Base-by-base conservation (phyloP, 2,113 vertebrate species). In the Bagarius yarrelli region DNA sequence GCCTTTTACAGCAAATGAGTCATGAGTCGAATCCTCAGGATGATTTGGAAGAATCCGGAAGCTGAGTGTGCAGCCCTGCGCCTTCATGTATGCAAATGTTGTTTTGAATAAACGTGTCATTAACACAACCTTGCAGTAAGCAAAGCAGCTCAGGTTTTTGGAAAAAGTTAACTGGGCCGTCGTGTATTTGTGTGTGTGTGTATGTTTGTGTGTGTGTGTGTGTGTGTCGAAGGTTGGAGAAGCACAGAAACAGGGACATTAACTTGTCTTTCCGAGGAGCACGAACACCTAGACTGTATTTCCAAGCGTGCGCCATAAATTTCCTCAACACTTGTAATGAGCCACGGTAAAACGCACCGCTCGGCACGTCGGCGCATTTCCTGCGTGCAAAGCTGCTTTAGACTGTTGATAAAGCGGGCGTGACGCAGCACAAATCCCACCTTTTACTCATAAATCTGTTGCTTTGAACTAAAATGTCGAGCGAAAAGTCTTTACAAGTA, bases 261-360 rank as follows among this genome's bases (percentile, higher is more conserved):
- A 56, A 36, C 63, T 44, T 27, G 50, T 57, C 16, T 67, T 67
- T 67, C 47, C 30, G 18, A n/a, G 30, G 34, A 11, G 21, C 11
- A 27, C 8, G 16, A 66, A 53, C 19, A 13, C 2, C 19, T 23
- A 0, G 47, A 19, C 27, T 14, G 25, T 55, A 34, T 79, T 56
- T 57, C 77, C 63, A 79, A 55, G 63, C n/a, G 34, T 40, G 14
- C 30, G 19, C 52, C 77, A 27, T 79, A 79, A 67, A 57, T 79
- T 79, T 79, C 53, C 64, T 8, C 3, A 19, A 36, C 52, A 44
- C 32, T 57, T 70, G 23, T 64, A 57, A 19, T 19, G 53, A 55
- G 47, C 52, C 21, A 8, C 36, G 14, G n/a, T 40, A 55, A 55
- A 55, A 44, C 52, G 18, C 50, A 0, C 8, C 1, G 23, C 13